Evolutionary conservation across 2,113 vertebrate genomes (phyloP), one percentile per base, ranked within the genome.

Genomic region (Brachirus orientalis): DNA sequence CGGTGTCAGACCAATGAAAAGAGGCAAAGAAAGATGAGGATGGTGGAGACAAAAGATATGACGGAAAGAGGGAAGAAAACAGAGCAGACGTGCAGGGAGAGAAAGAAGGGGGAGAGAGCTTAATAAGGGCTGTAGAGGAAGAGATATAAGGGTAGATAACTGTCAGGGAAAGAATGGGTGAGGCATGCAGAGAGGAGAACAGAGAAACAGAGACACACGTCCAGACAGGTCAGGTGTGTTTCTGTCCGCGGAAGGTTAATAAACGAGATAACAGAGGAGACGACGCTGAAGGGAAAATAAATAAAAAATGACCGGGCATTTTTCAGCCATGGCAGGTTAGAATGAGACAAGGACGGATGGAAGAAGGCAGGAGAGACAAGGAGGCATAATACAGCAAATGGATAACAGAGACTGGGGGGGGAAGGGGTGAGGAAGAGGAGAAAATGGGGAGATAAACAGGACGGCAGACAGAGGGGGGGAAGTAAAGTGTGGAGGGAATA

Each of bases 301-400:
- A 63, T 41, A 43, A 35, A 36, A 62, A 55, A 78, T 72, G 77
- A 65, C 50, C 75, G 7, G 58, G 68, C 67, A 79, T 20, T 68
- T 68, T 73, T 56, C 56, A 66, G 14, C 19, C 60, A 12, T 17
- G 11, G 53, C 51, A 47, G 44, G 63, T 48, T 33, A n/a, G 57
- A 73, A 54, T 37, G 20, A 62, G 35, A 17, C 10, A 12, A 53
- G 45, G 45, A 50, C 9, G 18, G 44, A 73, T 41, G 75, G 36
- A 79, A 40, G 59, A 72, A 52, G 63, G 16, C 11, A 4, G 11
- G 57, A 28, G 66, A 64, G 53, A 69, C 43, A 56, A 55, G 33
- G 20, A 72, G 56, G 72, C 22, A n/a, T 28, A 28, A 4, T 28
- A 4, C 4, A 44, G 43, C 7, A 41, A 58, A 54, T 44, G 69